phyloP scores from a whole-genome alignment of 2,113 vertebrate genomes.

The Solenodon paradoxus region DNA sequence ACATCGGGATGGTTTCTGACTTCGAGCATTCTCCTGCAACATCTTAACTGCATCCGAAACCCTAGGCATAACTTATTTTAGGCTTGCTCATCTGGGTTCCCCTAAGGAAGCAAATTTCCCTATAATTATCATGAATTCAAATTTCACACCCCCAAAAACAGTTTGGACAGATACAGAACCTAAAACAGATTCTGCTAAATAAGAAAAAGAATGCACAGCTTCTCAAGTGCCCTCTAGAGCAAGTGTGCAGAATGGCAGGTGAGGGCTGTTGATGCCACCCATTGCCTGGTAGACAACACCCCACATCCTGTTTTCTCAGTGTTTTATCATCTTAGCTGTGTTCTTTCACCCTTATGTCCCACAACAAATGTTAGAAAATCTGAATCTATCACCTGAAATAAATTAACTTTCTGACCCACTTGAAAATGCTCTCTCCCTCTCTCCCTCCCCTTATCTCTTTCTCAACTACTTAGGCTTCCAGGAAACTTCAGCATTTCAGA shows the following conservation, averaged over 20 bases:
- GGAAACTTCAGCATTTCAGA: not conserved
- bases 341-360: not conserved
- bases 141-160: slow-evolving; percentile 35
- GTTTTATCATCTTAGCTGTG: not conserved
- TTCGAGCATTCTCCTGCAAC: not conserved
- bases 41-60: not conserved
- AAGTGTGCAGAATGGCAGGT: not conserved
- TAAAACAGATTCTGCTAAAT: slow-evolving; percentile 25
- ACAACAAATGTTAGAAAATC: slow-evolving; percentile 5
- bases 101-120: slow-evolving; percentile 16
- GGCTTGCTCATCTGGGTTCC: slow-evolving; percentile 5
- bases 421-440: too few relatives aligned
- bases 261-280: not conserved
- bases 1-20: not conserved
- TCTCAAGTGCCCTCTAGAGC: not conserved
- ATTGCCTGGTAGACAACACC: not conserved
- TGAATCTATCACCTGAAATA: not conserved
- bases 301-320: accelerated
- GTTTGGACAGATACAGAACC: slow-evolving; percentile 10
- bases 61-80: not conserved
- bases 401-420: not conserved
- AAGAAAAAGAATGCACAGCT: not conserved
- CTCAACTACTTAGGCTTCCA: not conserved
- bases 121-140: slow-evolving; percentile 57
- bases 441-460: not conserved